phyloP scores from a whole-genome alignment of 2,888 invertebrate species.

The Stenodema calcarata region DNA sequence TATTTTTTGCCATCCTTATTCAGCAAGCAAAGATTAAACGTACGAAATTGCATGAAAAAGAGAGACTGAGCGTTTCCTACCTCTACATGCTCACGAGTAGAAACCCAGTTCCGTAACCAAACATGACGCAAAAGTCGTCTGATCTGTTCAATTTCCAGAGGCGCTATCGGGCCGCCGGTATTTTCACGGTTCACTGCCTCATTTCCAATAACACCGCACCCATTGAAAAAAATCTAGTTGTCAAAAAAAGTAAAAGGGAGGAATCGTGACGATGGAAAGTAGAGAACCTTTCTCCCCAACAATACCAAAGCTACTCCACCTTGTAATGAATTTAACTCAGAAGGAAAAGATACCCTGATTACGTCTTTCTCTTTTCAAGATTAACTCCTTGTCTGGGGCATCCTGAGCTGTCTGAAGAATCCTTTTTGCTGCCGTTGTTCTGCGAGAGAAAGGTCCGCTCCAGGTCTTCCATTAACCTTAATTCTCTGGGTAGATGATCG shows the following conservation, averaged over 20 bases:
- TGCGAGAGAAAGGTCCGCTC: background rate
- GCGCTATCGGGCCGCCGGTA: background rate
- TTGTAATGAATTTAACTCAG: background rate
- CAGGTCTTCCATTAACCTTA: background rate
- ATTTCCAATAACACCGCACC: background rate
- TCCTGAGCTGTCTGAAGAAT: background rate
- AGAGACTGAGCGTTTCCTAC: too few relatives aligned
- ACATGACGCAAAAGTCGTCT: background rate
- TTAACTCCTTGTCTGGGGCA: background rate
- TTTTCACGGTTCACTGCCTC: background rate
- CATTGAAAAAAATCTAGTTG: background rate
- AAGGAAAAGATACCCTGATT: background rate
- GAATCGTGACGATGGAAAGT: slow-evolving; percentile 29
- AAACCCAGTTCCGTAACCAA: too few relatives aligned
- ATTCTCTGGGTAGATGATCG: background rate
- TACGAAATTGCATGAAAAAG: too few relatives aligned
- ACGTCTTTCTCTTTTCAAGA: background rate
- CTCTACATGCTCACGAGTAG: too few relatives aligned
- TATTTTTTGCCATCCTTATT: too few relatives aligned
- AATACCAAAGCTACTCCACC: background rate
- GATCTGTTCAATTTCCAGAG: background rate
- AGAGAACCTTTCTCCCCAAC: slow-evolving; percentile 1
- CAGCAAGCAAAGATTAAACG: too few relatives aligned
- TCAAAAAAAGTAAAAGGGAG: slow-evolving; percentile 15
- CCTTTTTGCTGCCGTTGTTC: background rate